Evolutionary conservation across 2,797 vertebrate genomes (phyloP), one percentile per base, ranked within the genome.

Genomic region (Atherinosoma microstoma): DNA sequence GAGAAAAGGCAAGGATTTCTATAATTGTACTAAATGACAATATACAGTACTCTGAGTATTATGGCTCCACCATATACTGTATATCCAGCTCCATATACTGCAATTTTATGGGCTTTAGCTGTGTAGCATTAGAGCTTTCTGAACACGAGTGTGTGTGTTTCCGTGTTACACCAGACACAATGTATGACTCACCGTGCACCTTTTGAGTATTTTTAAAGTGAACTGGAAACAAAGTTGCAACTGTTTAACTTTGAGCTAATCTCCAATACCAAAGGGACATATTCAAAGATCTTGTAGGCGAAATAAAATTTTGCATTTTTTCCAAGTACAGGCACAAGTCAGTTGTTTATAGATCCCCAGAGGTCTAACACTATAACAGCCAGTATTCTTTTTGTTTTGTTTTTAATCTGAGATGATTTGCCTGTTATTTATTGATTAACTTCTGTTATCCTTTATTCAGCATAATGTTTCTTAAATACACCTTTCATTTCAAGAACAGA

Each of bases 241-340:
- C 22, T 45, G 47, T 76, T 71, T 69, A 70, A 84, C 64, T 58
- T 42, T 65, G 49, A 73, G 67, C 58, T 60, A 76, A 80, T 58
- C 34, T 77, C 58, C 57, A 56, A 18, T 32, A 22, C 54, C 42
- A 63, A 58, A 2, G 78, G 63, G 47, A 84, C 67, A 61, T 70
- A 61, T 75, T 70, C 35, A 79, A 66, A 82, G 53, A 76, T 60
- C n/a, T 67, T 38, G 24, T 54, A 64, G 34, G 62, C 76, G 84
- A 84, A 88, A 91, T 85, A 70, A 84, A 87, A 83, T 86, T 83
- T 81, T 65, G 54, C 60, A 67, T 54, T 83, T 68, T 83, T 79
- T 82, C 86, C 60, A 18, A 71, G 51, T 70, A 79, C 69, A 67
- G 61, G 59, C 75, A 75, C 80, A 86, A 87, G 86, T 91, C 79